These are phyloP conservation scores for Apodemus agrarius DNA, from an alignment of 2,797 vertebrate genomes.

Conservation along the genomic window DNA sequence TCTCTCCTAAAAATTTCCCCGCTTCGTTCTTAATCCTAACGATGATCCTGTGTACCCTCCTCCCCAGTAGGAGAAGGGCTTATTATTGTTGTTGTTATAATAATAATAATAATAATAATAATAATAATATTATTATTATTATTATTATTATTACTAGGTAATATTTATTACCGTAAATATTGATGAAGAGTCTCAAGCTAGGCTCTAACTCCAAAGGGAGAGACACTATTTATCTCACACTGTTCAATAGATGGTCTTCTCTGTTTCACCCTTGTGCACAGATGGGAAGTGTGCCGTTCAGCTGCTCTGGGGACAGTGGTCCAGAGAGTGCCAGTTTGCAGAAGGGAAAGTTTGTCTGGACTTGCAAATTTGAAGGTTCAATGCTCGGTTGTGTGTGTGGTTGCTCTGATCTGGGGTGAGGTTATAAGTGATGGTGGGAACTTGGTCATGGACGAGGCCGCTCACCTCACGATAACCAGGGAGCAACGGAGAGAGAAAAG, in stretches of 20 bases:
- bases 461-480: not conserved
- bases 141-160: not conserved
- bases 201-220: not conserved
- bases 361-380: not conserved
- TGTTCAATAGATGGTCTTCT: not conserved
- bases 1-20: not conserved
- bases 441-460: not conserved
- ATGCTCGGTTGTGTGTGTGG: not conserved
- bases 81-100: not conserved
- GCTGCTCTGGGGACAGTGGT: not conserved
- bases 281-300: not conserved
- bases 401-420: not conserved
- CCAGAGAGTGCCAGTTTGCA: not conserved
- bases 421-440: not conserved
- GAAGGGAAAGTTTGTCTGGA: not conserved
- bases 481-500: not conserved
- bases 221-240: not conserved
- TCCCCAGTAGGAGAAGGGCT: not conserved
- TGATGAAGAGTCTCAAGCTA: not conserved
- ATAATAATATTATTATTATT: too few species aligned
- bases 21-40: not conserved
- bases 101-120: too few species aligned
- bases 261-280: conserved; percentile 1
- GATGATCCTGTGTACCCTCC: not conserved
- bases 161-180: conserved; percentile 10